Percentiles rank a stretch among this genome's conserved stretches.
Evolutionary conservation across 2,113 vertebrate genomes (phyloP).

Genomic region (Todiramphus chloris): DNA sequence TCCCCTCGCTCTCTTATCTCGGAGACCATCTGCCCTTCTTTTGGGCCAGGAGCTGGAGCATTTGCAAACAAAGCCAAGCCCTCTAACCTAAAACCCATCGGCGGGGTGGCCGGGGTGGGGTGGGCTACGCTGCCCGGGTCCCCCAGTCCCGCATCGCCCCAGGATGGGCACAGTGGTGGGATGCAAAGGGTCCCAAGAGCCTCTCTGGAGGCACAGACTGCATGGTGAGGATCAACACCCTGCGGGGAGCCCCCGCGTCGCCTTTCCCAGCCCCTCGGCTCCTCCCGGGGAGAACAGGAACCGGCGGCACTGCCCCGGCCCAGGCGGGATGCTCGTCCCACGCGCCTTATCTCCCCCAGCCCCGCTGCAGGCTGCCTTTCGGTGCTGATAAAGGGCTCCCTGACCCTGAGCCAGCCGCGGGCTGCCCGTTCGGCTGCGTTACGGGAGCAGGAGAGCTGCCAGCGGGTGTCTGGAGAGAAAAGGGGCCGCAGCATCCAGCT

Average conservation of each 20-base stretch:
- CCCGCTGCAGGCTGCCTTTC: rapidly evolving
- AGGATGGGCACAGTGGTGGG: rapidly evolving
- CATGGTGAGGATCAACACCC: rapidly evolving
- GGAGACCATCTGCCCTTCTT: neutral
- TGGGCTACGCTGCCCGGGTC: neutral
- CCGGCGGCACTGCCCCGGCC: rapidly evolving
- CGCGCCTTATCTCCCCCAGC: rapidly evolving
- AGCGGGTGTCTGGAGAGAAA: neutral
- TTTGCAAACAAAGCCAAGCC: neutral
- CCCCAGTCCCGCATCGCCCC: neutral
- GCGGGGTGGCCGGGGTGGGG: neutral
- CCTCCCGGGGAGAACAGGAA: neutral
- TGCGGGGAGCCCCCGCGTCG: rapidly evolving
- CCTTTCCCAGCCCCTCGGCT: rapidly evolving
- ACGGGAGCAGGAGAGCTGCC: neutral
- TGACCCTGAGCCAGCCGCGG: neutral
- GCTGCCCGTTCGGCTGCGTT: rapidly evolving
- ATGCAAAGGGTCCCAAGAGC: rapidly evolving
- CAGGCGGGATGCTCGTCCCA: neutral
- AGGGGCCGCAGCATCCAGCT: neutral
- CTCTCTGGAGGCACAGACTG: rapidly evolving
- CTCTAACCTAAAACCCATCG: neutral
- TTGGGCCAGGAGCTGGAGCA: neutral
- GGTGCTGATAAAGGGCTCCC: neutral
- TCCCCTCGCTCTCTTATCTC: rapidly evolving